Evolutionary conservation across 2,797 vertebrate genomes (phyloP).

Genomic region (Centropyge bicolor): DNA sequence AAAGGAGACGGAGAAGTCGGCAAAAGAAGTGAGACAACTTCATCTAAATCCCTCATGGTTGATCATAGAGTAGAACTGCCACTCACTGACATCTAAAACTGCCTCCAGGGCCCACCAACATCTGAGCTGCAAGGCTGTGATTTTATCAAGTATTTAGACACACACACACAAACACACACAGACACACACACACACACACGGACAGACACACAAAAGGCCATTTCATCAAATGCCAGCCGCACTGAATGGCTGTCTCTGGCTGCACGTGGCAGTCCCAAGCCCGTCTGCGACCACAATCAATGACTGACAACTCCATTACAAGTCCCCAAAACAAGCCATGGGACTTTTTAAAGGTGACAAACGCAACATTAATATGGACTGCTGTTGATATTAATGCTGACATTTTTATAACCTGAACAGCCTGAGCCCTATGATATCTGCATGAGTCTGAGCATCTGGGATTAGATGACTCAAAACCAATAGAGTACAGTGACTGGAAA

Average conservation of each 20-base stretch:
- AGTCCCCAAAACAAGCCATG: conserved; percentile 43
- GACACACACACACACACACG: conserved; percentile 28
- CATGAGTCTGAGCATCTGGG: conserved; percentile 33
- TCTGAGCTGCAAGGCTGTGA: conserved; percentile 58
- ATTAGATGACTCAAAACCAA: conserved; percentile 46
- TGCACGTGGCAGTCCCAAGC: conserved; percentile 53
- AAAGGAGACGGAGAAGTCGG: conserved; percentile 46
- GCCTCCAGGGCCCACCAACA: conserved; percentile 56
- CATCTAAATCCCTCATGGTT: conserved; percentile 61
- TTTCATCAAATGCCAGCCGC: conserved; percentile 77
- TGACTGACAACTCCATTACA: conserved; percentile 73
- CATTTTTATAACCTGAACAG: conserved; percentile 43
- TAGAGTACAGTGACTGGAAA: conserved; percentile 19
- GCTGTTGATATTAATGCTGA: conserved; percentile 49
- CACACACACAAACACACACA: conserved; percentile 38
- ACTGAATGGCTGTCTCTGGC: conserved; percentile 70
- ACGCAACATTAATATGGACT: conserved; percentile 57
- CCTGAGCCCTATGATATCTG: conserved; percentile 22
- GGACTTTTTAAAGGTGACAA: conserved; percentile 66
- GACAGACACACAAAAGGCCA: conserved; percentile 69
- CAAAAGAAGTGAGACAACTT: conserved; percentile 46
- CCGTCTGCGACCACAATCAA: conserved; percentile 63
- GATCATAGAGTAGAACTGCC: conserved; percentile 59
- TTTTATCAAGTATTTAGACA: conserved; percentile 72
- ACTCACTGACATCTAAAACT: conserved; percentile 64